Evolutionary conservation across 2,797 vertebrate species (phyloP).

Genomic region (Naso thynnoides): DNA sequence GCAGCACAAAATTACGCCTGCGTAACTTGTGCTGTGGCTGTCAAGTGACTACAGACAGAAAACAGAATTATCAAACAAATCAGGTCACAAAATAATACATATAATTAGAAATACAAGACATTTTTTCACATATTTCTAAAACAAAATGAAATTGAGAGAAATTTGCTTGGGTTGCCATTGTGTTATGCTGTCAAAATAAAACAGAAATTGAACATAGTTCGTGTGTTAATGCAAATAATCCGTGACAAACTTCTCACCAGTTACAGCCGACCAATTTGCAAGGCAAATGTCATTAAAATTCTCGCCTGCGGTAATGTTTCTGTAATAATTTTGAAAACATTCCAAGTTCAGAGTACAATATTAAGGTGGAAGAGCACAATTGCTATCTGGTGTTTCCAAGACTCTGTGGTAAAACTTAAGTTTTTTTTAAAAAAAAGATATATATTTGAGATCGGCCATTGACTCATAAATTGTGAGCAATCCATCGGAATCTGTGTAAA

Average conservation of each 20-base stretch:
- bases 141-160: slow-evolving; percentile 45
- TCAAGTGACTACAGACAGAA: slow-evolving; percentile 36
- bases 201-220: slow-evolving; percentile 38
- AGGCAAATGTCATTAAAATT: slow-evolving; percentile 47
- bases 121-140: slow-evolving; percentile 46
- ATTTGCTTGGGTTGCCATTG: slow-evolving; percentile 23
- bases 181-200: slow-evolving; percentile 36
- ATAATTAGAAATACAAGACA: slow-evolving; percentile 54
- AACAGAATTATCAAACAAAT: slow-evolving; percentile 30
- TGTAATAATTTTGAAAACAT: slow-evolving; percentile 16
- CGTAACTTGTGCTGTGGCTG: slow-evolving; percentile 70
- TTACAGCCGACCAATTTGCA: slow-evolving; percentile 43
- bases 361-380: slow-evolving; percentile 32
- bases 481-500: slow-evolving; percentile 27
- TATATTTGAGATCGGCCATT: slow-evolving; percentile 23
- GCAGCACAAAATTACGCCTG: slow-evolving; percentile 76
- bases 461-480: slow-evolving; percentile 8
- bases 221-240: slow-evolving; percentile 40
- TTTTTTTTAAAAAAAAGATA: background rate
- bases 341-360: slow-evolving; percentile 28
- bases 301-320: slow-evolving; percentile 9
- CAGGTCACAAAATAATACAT: slow-evolving; percentile 46
- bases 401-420: slow-evolving; percentile 21
- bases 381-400: slow-evolving; percentile 36
- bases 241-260: slow-evolving; percentile 30